Conservation (phyloP, 53 echinoderm and acorn worm genomes). For the Patiria pectinifera region DNA sequence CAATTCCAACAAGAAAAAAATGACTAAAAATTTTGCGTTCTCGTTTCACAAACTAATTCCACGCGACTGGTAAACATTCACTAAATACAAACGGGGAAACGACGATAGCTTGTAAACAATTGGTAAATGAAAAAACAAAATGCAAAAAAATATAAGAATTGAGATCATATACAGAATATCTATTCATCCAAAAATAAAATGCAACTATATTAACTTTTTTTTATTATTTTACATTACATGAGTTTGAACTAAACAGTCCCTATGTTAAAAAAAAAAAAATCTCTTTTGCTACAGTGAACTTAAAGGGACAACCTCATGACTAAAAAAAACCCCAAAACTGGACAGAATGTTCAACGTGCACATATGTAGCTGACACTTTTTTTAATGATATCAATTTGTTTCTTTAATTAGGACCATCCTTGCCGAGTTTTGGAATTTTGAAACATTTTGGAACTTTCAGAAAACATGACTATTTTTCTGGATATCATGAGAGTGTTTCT, state of each 20-base stretch:
- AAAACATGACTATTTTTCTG: no score
- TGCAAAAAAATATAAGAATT: neutral
- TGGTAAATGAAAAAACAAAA: neutral
- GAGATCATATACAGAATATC: conserved; percentile 10
- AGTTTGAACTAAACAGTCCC: neutral
- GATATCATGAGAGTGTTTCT: neutral
- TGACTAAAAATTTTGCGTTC: neutral
- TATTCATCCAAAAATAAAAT: conserved; percentile 4
- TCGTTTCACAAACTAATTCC: neutral
- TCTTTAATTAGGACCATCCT: no score
- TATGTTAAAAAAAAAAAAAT: no score
- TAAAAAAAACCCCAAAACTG: no score
- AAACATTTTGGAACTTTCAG: no score
- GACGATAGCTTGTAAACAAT: neutral
- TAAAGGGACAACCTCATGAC: no score
- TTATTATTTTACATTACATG: neutral
- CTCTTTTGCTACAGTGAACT: no score
- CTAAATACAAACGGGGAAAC: neutral
- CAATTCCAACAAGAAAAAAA: neutral
- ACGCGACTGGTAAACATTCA: neutral
- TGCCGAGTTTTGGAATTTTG: no score
- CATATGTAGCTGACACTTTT: no score
- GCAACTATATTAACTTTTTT: neutral
- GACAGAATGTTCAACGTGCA: no score
- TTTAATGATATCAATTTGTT: no score